These are phyloP conservation scores for Saguinus midas DNA, from an alignment of 2,113 vertebrate genomes.

Conservation along the genomic window DNA sequence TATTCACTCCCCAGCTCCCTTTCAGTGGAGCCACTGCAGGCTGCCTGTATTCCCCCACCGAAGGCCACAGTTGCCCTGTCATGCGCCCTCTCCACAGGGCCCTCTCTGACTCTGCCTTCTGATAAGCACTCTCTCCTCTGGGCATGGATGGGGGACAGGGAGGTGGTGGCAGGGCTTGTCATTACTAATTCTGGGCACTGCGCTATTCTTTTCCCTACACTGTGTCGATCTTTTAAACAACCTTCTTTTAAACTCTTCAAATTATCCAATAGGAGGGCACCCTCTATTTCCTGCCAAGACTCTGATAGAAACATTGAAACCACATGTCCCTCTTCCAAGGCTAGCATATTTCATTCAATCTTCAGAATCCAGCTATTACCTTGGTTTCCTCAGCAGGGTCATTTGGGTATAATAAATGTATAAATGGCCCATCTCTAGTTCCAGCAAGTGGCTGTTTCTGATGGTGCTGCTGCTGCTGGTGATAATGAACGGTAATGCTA, in stretches of 20 bases:
- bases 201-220: background rate
- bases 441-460: background rate
- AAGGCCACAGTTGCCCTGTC: background rate
- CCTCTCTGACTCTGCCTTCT: too few species aligned
- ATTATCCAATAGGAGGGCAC: background rate
- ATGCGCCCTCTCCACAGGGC: too few species aligned
- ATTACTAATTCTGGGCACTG: background rate
- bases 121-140: background rate
- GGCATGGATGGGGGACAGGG: background rate
- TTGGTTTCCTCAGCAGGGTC: background rate
- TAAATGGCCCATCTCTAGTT: background rate
- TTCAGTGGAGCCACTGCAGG: background rate
- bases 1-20: background rate
- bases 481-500: background rate
- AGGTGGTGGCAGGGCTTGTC: background rate
- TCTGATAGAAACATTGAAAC: conserved; percentile 34
- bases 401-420: background rate
- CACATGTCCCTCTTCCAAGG: background rate
- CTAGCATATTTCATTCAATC: background rate
- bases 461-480: accelerated
- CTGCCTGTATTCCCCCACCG: background rate
- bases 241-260: background rate
- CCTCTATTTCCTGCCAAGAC: conserved; percentile 23
- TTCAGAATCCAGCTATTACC: conserved; percentile 12
- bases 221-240: background rate